Evolutionary conservation across 2,888 invertebrate species (phyloP).

Genomic region (Lapara coniferarum): DNA sequence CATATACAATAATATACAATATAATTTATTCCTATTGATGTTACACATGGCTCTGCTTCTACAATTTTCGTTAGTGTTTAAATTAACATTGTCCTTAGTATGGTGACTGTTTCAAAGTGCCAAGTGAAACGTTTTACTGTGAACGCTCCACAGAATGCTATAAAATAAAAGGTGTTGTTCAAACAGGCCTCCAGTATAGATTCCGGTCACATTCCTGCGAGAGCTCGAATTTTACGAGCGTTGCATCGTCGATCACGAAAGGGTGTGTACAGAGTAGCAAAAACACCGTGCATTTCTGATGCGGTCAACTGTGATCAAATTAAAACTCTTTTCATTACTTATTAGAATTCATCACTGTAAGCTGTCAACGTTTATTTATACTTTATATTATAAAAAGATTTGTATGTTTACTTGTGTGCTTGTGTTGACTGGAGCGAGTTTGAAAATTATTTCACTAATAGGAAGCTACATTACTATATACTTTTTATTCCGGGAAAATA

Average conservation of each 20-base stretch:
- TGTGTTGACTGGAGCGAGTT: too few relatives aligned
- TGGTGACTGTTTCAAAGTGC: constrained; percentile 19
- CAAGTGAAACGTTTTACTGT: constrained; percentile 27
- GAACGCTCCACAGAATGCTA: constrained; percentile 31
- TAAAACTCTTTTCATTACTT: neutral
- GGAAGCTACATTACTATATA: too few relatives aligned
- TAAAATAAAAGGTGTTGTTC: constrained; percentile 52
- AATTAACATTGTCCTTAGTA: constrained; percentile 7
- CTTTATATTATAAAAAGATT: too few relatives aligned
- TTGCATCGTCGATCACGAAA: constrained; percentile 46
- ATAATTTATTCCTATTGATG: neutral
- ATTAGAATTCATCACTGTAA: neutral
- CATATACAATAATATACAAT: too few relatives aligned
- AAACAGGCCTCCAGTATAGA: constrained; percentile 42
- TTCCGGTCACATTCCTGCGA: constrained; percentile 46
- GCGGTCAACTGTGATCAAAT: neutral
- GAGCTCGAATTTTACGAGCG: constrained; percentile 56
- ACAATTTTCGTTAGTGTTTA: constrained; percentile 3
- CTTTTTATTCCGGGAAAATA: too few relatives aligned
- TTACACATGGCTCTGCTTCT: neutral
- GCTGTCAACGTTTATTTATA: neutral
- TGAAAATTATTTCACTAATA: too few relatives aligned
- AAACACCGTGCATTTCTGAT: neutral
- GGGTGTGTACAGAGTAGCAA: constrained; percentile 31
- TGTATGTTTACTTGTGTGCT: too few relatives aligned